Conservation (phyloP, 1,140 invertebrate genomes). For the Brachionus asplanchnoidis region DNA sequence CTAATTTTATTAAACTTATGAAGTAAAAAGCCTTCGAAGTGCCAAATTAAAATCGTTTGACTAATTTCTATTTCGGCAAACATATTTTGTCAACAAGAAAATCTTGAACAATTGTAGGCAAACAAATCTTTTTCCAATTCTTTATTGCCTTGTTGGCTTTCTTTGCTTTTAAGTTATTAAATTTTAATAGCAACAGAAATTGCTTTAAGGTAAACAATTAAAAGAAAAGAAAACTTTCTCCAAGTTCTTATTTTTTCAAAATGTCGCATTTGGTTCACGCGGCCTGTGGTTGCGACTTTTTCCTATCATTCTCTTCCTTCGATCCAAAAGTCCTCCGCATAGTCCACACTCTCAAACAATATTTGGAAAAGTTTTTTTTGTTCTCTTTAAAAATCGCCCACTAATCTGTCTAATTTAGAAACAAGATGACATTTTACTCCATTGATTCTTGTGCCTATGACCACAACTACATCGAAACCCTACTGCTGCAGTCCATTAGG, state of each 20-base stretch:
- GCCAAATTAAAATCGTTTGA: not conserved
- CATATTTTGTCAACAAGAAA: not conserved
- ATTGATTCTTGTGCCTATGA: not conserved
- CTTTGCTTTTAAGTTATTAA: not conserved
- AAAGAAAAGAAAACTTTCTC: not conserved
- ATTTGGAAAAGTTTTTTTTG: not conserved
- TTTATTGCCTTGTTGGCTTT: not conserved
- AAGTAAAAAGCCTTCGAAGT: not conserved
- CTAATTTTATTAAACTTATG: too few relatives aligned
- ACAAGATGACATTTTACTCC: not conserved
- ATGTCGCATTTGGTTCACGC: conserved; percentile 14
- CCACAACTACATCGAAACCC: not conserved
- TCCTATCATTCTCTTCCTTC: not conserved
- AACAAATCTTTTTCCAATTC: not conserved
- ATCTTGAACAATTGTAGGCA: too few relatives aligned
- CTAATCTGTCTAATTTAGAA: not conserved
- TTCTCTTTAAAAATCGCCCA: too few relatives aligned
- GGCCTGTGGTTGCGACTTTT: conserved; percentile 28
- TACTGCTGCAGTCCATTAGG: not conserved
- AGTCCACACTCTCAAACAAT: not conserved
- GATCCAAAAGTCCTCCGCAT: not conserved
- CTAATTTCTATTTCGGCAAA: not conserved
- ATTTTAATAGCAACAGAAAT: not conserved
- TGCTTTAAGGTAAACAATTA: not conserved
- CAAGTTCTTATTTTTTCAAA: not conserved